Evolutionary conservation across 2,797 vertebrate species (phyloP).

Genomic region (Meriones psammophilus): DNA sequence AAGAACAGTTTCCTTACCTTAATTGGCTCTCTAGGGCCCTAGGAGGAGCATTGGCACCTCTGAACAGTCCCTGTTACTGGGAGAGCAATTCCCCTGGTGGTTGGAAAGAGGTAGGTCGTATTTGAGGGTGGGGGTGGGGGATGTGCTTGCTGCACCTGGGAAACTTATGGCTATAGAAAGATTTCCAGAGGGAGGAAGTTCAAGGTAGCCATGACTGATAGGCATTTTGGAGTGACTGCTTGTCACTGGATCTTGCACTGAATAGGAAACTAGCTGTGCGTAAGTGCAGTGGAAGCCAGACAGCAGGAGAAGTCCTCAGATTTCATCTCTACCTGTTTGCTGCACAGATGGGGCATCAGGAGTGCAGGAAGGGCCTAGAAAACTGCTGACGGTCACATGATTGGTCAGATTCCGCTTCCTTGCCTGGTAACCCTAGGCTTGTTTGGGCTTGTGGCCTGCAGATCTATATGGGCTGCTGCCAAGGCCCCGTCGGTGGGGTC

Average conservation of each 20-base stretch:
- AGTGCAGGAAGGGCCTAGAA: constrained; percentile 57
- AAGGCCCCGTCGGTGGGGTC: neutral
- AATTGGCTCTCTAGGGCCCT: constrained; percentile 89
- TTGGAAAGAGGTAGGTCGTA: constrained; percentile 66
- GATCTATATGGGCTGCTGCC: neutral
- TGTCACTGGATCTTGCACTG: constrained; percentile 20
- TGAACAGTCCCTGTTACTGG: constrained; percentile 83
- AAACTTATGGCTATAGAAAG: constrained; percentile 38
- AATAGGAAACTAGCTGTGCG: neutral
- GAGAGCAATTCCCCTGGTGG: constrained; percentile 87
- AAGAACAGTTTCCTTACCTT: constrained; percentile 84
- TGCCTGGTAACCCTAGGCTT: neutral
- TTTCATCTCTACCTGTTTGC: neutral
- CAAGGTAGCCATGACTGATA: neutral
- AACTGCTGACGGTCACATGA: neutral
- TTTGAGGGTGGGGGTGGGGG: neutral
- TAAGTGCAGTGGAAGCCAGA: neutral
- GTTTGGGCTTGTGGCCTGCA: neutral
- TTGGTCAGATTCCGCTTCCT: neutral
- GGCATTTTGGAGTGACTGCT: neutral
- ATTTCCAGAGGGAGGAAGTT: constrained; percentile 39
- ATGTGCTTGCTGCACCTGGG: constrained; percentile 50
- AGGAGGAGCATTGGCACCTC: constrained; percentile 83
- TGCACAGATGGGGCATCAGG: neutral
- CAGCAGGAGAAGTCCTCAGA: neutral